phyloP scores from a whole-genome alignment of 2,797 vertebrate species.

The Acropternis orthonyx region DNA sequence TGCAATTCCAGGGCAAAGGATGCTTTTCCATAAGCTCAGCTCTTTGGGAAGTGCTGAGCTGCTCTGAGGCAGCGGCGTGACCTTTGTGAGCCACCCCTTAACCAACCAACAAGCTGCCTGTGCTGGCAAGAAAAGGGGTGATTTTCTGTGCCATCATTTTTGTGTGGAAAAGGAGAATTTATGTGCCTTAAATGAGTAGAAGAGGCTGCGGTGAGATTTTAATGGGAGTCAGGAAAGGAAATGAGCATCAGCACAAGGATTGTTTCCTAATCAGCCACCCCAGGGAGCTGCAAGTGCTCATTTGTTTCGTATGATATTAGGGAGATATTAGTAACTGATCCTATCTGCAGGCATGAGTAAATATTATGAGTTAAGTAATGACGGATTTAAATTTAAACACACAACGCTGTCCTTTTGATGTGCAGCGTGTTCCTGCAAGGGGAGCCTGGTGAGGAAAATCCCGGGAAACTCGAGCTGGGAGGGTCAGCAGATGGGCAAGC shows the following conservation, averaged over 20 bases:
- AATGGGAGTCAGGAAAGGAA: neutral
- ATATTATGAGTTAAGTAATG: neutral
- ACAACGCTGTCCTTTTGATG: fast-evolving
- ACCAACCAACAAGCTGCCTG: neutral
- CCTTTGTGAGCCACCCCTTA: neutral
- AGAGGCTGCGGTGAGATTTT: neutral
- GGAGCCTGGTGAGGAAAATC: neutral
- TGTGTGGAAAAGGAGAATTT: neutral
- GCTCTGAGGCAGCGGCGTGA: neutral
- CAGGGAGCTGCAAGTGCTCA: neutral
- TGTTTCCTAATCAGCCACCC: neutral
- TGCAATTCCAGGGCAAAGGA: neutral
- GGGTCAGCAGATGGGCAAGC: neutral
- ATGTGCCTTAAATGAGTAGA: neutral
- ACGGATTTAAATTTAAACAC: neutral
- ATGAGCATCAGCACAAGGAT: fast-evolving
- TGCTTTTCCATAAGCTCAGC: neutral
- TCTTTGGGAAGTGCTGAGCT: neutral
- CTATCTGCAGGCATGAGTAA: neutral
- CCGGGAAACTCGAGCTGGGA: neutral
- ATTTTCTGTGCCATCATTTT: neutral
- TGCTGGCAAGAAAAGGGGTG: neutral
- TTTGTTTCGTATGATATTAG: neutral
- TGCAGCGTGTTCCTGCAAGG: neutral
- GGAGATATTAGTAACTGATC: neutral